These are phyloP conservation scores for Anadara kagoshimensis DNA, from an alignment of 1,140 invertebrate species.

Conservation along the genomic window DNA sequence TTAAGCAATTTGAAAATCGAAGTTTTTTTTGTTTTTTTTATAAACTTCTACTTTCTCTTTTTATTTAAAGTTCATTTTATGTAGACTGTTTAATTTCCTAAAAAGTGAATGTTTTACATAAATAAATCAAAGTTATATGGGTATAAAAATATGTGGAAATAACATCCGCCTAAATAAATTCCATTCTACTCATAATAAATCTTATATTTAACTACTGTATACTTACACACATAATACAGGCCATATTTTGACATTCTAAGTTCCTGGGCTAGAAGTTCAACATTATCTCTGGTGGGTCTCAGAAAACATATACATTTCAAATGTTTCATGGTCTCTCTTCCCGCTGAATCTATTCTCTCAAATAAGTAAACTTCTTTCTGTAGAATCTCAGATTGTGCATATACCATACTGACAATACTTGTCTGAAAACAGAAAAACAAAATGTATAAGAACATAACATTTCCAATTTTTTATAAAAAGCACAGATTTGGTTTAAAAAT, in stretches of 20 bases:
- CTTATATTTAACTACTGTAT: too few relatives aligned
- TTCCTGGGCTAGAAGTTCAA: slow-evolving; percentile 89
- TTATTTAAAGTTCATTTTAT: too few relatives aligned
- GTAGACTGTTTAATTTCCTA: too few relatives aligned
- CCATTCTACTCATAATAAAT: too few relatives aligned
- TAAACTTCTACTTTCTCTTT: too few relatives aligned
- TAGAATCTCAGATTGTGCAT: slow-evolving; percentile 98
- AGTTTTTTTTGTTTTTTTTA: too few relatives aligned
- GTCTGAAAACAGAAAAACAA: slow-evolving; percentile 79
- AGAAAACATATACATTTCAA: slow-evolving; percentile 97
- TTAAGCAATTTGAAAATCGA: too few relatives aligned
- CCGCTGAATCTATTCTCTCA: slow-evolving; percentile 88
- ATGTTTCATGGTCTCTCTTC: slow-evolving; percentile 90
- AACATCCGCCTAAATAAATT: too few relatives aligned
- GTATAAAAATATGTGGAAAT: too few relatives aligned
- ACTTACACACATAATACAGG: slow-evolving; percentile 96
- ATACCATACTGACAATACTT: slow-evolving; percentile 96
- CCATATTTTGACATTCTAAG: slow-evolving; percentile 95
- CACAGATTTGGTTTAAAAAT: not conserved
- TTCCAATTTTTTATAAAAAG: too few relatives aligned
- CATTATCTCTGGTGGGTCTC: slow-evolving; percentile 95
- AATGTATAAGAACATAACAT: slow-evolving; percentile 3
- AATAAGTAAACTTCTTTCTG: slow-evolving; percentile 98
- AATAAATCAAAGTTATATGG: too few relatives aligned
- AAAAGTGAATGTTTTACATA: too few relatives aligned